These are phyloP conservation scores for Ganaspis sp. DNA, from an alignment of 1,140 invertebrate species.

Conservation along the genomic window DNA sequence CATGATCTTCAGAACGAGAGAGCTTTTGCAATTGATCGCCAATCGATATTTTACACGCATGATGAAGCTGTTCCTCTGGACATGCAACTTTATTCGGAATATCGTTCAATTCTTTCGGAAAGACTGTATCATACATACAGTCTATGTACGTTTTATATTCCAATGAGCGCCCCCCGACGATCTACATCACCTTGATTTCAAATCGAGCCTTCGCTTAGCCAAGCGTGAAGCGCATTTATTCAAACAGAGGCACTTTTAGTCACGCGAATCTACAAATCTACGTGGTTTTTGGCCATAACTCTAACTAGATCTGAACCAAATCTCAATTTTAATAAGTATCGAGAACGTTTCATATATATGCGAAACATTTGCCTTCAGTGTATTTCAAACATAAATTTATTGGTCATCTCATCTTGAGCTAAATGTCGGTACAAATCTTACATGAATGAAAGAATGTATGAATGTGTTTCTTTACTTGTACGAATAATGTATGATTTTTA, in stretches of 20 bases:
- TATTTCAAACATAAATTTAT: too few relatives aligned
- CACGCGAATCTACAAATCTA: constrained; percentile 57
- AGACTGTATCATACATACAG: constrained; percentile 15
- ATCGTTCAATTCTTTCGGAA: not conserved
- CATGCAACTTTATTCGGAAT: not conserved
- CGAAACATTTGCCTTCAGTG: too few relatives aligned
- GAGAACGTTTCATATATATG: not conserved
- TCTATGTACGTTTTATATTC: constrained; percentile 65
- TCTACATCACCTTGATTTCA: constrained; percentile 72
- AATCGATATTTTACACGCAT: constrained; percentile 13
- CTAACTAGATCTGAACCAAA: constrained; percentile 53
- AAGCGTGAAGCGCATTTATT: constrained; percentile 74
- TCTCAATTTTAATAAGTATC: constrained; percentile 45
- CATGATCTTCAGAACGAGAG: not conserved
- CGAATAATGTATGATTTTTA: too few relatives aligned
- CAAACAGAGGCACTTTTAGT: constrained; percentile 66
- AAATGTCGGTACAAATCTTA: too few relatives aligned
- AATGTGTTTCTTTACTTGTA: too few relatives aligned
- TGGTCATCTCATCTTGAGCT: too few relatives aligned
- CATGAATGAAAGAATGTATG: too few relatives aligned
- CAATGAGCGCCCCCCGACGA: constrained; percentile 52
- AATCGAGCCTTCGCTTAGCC: constrained; percentile 74
- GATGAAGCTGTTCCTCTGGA: not conserved
- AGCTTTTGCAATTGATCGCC: not conserved
- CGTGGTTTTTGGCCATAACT: constrained; percentile 52